Base-by-base conservation (phyloP, 2,888 invertebrate genomes). In the Blastobasis lacticolella region DNA sequence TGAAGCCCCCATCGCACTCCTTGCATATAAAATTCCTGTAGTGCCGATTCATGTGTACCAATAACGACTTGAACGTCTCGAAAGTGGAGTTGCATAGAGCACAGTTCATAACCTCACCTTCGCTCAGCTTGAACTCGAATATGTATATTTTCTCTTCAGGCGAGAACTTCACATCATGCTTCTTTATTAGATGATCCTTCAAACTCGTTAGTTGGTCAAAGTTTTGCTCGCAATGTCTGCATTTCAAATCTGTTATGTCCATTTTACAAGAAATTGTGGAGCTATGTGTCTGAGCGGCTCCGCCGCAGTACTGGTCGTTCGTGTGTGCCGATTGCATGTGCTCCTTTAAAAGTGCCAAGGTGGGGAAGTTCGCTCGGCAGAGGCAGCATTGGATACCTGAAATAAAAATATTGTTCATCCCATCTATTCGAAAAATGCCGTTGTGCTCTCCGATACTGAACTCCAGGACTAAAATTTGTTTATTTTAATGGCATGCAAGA, bases 171-270 rank as follows among this genome's bases (percentile, higher is more conserved):
- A 67, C 71, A 0, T 56, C 54, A 49, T 84, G 84, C 0, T 37
- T 43, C 1, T 55, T 48, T 9, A 60, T 63, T 1, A 84, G 53
- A 53, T 84, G 78, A 0, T 62, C 56, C 48, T 67, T 67, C 0
- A 77, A 54, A 0, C 23, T 23, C 23, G 23, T 2, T 23, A 23
- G 23, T 23, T 58, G 48, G 54, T 80, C 73, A 7, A 81, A 48
- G 0, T 57, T 61, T 4, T 69, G 57, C 0, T 56, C 49, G 50
- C 84, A 84, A 1, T 77, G 52, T 8, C 59, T 71, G 56, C 84
- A 84, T 49, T 61, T 57, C 0, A 83, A 55, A 5, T 53, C 57
- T 0, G 84, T 82, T 3, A 84, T 67, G 38, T 84, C 84, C 0
- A 84, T 54, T 57, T 78, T 75, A 0, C 23, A 23, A 23, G 23